These are phyloP conservation scores for Melanotaenia maccullochi DNA, from an alignment of 2,797 vertebrate species.

Conservation along the genomic window DNA sequence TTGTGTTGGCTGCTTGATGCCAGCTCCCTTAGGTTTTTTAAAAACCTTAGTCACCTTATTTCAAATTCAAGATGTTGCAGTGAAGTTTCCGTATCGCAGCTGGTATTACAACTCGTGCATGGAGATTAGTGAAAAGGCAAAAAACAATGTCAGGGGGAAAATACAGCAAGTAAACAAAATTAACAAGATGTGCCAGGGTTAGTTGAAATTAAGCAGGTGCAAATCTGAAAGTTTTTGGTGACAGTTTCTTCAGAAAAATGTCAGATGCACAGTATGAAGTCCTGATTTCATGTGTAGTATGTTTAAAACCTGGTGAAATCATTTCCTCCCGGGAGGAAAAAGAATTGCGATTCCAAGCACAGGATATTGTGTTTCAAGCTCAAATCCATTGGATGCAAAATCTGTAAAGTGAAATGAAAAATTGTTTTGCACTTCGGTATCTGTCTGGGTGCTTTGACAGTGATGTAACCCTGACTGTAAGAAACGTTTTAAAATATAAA, in stretches of 20 bases:
- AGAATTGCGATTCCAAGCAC: background rate
- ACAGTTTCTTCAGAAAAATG: background rate
- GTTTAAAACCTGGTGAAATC: background rate
- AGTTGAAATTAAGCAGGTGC: background rate
- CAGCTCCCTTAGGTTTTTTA: slow-evolving; percentile 15
- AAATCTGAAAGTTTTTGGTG: slow-evolving; percentile 12
- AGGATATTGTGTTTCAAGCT: background rate
- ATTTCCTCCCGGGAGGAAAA: background rate
- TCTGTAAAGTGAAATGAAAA: background rate
- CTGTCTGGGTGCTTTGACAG: background rate
- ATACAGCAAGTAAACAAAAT: slow-evolving; percentile 32
- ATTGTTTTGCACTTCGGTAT: background rate
- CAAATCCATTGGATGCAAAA: background rate
- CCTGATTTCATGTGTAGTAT: slow-evolving; percentile 2
- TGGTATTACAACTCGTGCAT: slow-evolving; percentile 25
- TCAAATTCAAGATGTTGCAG: slow-evolving; percentile 35
- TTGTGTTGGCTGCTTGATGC: slow-evolving; percentile 2
- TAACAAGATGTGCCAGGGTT: slow-evolving; percentile 11
- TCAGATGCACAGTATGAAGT: background rate
- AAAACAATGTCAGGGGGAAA: slow-evolving; percentile 23
- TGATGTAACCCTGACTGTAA: no score
- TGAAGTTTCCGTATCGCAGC: slow-evolving; percentile 40
- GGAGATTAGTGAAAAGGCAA: slow-evolving; percentile 53
- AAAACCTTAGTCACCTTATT: slow-evolving; percentile 3
- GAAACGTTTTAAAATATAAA: no score